These are phyloP conservation scores for Diadegma fenestrale DNA, from an alignment of 2,888 invertebrate species.

Conservation along the genomic window DNA sequence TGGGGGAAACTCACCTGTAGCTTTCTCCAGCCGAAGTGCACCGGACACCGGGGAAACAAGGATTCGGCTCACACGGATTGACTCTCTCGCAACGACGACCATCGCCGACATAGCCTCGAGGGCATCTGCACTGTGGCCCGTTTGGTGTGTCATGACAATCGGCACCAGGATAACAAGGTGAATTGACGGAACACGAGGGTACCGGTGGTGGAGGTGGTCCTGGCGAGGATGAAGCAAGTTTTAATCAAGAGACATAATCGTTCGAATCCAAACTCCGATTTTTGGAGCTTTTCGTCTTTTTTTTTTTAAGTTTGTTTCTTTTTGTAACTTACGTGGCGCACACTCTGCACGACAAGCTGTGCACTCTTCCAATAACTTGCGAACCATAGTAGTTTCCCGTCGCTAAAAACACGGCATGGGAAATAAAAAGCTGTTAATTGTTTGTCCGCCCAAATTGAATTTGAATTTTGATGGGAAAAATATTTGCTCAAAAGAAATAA, in stretches of 20 bases:
- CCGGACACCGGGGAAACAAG: conserved; percentile 87
- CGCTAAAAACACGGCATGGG: conserved; percentile 81
- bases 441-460: not conserved
- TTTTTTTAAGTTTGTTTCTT: not conserved
- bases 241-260: not conserved
- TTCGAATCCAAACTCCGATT: not conserved
- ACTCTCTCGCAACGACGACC: conserved; percentile 90
- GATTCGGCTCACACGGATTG: conserved; percentile 88
- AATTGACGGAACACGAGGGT: conserved; percentile 77
- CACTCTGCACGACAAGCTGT: conserved; percentile 87
- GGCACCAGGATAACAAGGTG: conserved; percentile 87
- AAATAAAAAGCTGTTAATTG: conserved; percentile 32
- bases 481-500: not conserved
- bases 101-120: conserved; percentile 90
- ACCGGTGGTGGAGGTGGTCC: conserved; percentile 72
- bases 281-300: not conserved
- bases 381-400: conserved; percentile 89
- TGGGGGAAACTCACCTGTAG: conserved; percentile 80
- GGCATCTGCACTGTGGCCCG: conserved; percentile 92
- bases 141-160: conserved; percentile 89
- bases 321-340: conserved; percentile 72
- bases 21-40: conserved; percentile 80
- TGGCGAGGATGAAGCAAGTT: conserved; percentile 77
- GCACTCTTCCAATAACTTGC: conserved; percentile 91
- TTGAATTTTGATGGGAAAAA: not conserved